A percentile compares a stretch with the other conserved stretches of the same genome.
These are phyloP conservation scores for Drosophila crucigera DNA, from an alignment of 2,888 invertebrate species.

Conservation along the genomic window DNA sequence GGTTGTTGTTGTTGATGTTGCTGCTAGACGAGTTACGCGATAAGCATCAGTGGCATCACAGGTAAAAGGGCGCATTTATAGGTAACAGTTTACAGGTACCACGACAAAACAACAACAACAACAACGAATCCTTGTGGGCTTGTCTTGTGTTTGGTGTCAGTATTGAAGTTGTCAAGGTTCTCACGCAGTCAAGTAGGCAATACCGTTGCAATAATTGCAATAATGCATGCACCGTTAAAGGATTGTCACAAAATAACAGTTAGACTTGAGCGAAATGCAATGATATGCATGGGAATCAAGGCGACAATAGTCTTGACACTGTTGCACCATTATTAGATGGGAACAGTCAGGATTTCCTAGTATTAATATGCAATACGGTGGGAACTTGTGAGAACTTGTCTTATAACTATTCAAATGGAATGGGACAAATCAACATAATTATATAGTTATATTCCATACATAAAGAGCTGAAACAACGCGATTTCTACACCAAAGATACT, in stretches of 20 bases:
- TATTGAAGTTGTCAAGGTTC: conserved; percentile 48
- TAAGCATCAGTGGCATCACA: conserved; percentile 48
- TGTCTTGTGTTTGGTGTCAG: conserved; percentile 34
- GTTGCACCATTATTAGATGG: conserved; percentile 14
- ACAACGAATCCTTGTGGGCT: background rate
- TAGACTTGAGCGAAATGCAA: conserved; percentile 32
- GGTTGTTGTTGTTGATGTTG: conserved; percentile 18
- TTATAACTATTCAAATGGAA: background rate
- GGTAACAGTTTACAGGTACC: conserved; percentile 32
- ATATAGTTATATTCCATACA: background rate
- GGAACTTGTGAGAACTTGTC: conserved; percentile 23
- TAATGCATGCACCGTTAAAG: conserved; percentile 51
- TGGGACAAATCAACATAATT: background rate
- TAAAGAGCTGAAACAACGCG: background rate
- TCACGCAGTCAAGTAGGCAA: conserved; percentile 77
- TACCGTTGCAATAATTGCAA: conserved; percentile 74
- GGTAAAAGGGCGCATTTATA: conserved; percentile 44
- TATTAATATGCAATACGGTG: conserved; percentile 14
- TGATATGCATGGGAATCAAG: conserved; percentile 50
- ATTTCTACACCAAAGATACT: background rate
- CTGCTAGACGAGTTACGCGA: conserved; percentile 31
- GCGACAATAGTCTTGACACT: conserved; percentile 16
- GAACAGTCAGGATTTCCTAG: background rate
- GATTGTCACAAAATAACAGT: conserved; percentile 45
- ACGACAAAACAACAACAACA: background rate